Percentiles rank a stretch among this genome's conserved stretches.
Evolutionary conservation across 2,113 vertebrate species (phyloP).

Genomic region (Tor tambroides): DNA sequence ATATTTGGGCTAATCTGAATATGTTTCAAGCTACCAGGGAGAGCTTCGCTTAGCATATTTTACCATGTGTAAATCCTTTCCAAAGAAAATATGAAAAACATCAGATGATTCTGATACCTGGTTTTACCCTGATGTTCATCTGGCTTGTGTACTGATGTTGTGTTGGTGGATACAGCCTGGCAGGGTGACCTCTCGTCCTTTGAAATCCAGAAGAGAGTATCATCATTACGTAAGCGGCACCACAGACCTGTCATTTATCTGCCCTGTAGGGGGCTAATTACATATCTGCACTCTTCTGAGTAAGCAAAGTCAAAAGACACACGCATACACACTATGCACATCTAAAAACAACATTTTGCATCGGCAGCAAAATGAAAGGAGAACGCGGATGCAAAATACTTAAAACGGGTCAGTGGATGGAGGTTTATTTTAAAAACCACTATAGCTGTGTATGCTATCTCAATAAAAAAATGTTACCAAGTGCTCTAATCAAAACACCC

Average conservation of each 20-base stretch:
- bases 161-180: background rate
- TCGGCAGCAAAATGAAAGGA: constrained; percentile 33
- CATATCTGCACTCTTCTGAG: constrained; percentile 36
- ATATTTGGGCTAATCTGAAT: background rate
- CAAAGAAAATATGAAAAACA: background rate
- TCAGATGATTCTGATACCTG: background rate
- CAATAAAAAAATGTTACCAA: constrained; percentile 2
- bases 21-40: background rate
- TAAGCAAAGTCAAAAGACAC: constrained; percentile 48
- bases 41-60: background rate
- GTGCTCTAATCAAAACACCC: constrained; percentile 30
- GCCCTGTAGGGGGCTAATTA: constrained; percentile 55
- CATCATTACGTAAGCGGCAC: background rate
- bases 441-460: background rate
- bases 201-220: background rate
- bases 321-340: constrained; percentile 1
- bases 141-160: background rate
- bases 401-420: constrained; percentile 26
- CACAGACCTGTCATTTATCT: constrained; percentile 46
- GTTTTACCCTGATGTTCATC: background rate
- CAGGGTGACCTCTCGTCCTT: background rate
- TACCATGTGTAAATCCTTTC: background rate
- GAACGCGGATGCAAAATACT: constrained; percentile 43
- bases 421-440: constrained; percentile 30
- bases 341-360: constrained; percentile 33